Base-by-base conservation (phyloP, 2,888 invertebrate species). In the Brachylomia viminalis region DNA sequence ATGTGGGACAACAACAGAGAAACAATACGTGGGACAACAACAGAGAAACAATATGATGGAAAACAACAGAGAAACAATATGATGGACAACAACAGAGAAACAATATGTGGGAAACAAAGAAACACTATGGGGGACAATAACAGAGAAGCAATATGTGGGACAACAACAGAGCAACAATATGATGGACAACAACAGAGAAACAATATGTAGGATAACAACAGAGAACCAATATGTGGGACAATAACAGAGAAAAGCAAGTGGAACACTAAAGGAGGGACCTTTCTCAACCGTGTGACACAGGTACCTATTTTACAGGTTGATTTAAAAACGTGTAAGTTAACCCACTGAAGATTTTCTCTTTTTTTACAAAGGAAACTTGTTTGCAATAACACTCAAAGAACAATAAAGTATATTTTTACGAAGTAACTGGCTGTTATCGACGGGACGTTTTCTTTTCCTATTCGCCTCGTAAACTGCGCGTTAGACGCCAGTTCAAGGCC, bases 361-460 rank as follows among this genome's bases (percentile, higher is more conserved):
- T 17, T 23, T 52, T 15, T 45, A 17, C 15, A 7, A 0, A 61
- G 54, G 6, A 42, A 73, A 72, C 65, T 77, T 74, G 72, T 77
- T 65, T 62, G 77, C 77, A 80, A 86, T 86, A 82, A 82, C 79
- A 84, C 77, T 86, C 78, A 82, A 84, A 86, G 58, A 76, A 75
- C 69, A 86, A 75, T 86, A 86, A 86, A 86, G 75, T 82, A 80
- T 84, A 86, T 79, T 86, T 82, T 80, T 82, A 82, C 80, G 86
- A 72, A 86, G 86, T 86, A 59, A 75, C 81, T 54, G 72, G 80
- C 47, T 77, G 84, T 79, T 79, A 82, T 86, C 75, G 78, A 72
- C 61, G 77, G 62, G 66, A 72, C 85, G 23, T 78, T 84, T 84
- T 58, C 59, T 65, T 74, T 80, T 72, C 75, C 67, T 75, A 70